Evolutionary conservation across 2,797 vertebrate genomes (phyloP), one percentile per base, ranked within the genome.

Genomic region (Sciurus carolinensis): DNA sequence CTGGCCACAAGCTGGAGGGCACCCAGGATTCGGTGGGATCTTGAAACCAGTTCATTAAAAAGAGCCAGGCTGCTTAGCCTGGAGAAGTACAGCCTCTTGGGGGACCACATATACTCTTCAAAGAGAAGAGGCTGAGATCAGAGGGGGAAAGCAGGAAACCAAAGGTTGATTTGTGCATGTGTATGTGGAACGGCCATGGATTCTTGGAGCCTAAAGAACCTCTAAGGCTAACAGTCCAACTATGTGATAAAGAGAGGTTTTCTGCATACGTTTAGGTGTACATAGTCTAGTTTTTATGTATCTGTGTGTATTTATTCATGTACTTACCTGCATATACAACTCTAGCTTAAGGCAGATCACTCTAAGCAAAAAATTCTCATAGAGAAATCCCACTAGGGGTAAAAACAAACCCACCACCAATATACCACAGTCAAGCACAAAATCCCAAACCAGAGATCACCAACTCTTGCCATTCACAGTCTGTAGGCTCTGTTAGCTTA

Each of bases 51-150:
- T 91, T 96, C 95, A 93, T 97, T 96, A 96, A 77, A 87, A 81
- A 94, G 71, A 91, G n/a, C 59, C 89, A 89, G 59, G 24, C 93
- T 95, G 83, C 75, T 52, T 92, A 67, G 90, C 86, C 94, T 4
- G 28, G 89, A 95, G 93, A 97, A 97, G 83, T 36, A 28, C 20
- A 84, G 62, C 75, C 75, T 81, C 94, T 69, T 7, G 0, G 15
- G 71, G 52, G 69, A 54, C 66, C 80, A 59, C 52, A 44, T 17
- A 0, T 7, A 1, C 44, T 94, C 91, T 94, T 97, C 96, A 98
- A 96, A 98, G 94, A 73, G 83, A 87, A 95, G 57, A 92, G 62
- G 84, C 80, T 2, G 6, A 94, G 79, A 91, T 95, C 92, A 95
- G 96, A 94, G 12, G 11, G 18, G 30, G 18, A 30, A 17, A 26